Percentiles rank a stretch among this genome's conserved stretches.
Conservation (phyloP, 1,140 invertebrate genomes). For the Pseudomyrmex gracilis region DNA sequence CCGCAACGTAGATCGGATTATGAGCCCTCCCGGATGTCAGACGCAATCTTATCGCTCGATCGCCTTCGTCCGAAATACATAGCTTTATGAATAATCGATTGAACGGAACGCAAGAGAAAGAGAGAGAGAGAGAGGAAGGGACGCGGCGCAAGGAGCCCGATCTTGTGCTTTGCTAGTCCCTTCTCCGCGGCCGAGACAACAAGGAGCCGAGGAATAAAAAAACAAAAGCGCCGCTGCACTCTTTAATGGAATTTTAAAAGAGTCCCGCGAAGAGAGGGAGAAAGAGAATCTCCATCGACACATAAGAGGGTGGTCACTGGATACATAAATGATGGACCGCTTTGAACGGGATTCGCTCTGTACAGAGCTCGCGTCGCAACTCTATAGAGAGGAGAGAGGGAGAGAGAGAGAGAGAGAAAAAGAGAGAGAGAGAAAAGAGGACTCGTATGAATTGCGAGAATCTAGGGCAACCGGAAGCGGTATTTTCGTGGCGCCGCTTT, state of each 20-base stretch:
- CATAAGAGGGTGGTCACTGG: slow-evolving; percentile 42
- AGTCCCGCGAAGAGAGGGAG: slow-evolving; percentile 54
- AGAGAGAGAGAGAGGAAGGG: slow-evolving; percentile 4
- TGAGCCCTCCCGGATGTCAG: neutral
- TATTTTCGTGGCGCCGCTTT: slow-evolving; percentile 74
- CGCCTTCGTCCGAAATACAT: neutral
- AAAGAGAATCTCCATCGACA: slow-evolving; percentile 38
- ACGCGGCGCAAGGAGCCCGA: neutral
- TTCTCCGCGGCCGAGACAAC: slow-evolving; percentile 60
- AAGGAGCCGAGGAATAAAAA: slow-evolving; percentile 56
- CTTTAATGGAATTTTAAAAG: slow-evolving; percentile 76
- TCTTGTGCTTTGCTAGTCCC: slow-evolving; percentile 5
- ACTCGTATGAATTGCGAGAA: slow-evolving; percentile 70
- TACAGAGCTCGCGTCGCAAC: slow-evolving; percentile 41
- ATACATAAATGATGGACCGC: slow-evolving; percentile 75
- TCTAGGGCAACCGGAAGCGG: slow-evolving; percentile 75
- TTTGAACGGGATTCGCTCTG: slow-evolving; percentile 71
- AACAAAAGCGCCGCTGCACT: slow-evolving; percentile 51
- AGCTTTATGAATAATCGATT: slow-evolving; percentile 43
- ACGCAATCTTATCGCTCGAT: neutral
- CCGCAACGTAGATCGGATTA: slow-evolving; percentile 33
- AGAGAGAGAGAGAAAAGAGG: neutral
- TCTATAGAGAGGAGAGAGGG: slow-evolving; percentile 12
- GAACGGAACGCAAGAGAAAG: neutral
- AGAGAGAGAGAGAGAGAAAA: slow-evolving; percentile 20